phyloP scores from a whole-genome alignment of 1,140 invertebrate species.

The Dufourea novaeangliae region DNA sequence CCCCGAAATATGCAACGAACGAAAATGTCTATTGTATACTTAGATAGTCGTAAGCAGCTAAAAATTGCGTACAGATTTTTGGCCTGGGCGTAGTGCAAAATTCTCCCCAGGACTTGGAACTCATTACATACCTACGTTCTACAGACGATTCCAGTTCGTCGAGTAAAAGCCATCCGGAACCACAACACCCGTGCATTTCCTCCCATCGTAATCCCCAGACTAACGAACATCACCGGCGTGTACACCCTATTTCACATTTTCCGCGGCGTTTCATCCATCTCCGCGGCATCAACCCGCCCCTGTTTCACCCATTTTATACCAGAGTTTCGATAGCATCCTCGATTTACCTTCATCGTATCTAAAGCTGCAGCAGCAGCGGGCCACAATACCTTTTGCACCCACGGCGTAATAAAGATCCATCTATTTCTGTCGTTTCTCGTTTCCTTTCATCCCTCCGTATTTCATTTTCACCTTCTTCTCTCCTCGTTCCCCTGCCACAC shows the following conservation, averaged over 20 bases:
- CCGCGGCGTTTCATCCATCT: slow-evolving; percentile 34
- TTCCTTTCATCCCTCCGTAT: slow-evolving; percentile 30
- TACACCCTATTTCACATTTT: slow-evolving; percentile 20
- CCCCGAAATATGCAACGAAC: too few relatives aligned
- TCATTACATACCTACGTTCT: too few relatives aligned
- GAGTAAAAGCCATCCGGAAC: too few relatives aligned
- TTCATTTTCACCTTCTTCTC: slow-evolving; percentile 31
- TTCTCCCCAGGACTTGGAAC: too few relatives aligned
- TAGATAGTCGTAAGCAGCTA: too few relatives aligned
- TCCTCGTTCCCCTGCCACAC: too few relatives aligned
- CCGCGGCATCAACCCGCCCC: neutral
- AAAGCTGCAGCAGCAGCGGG: slow-evolving; percentile 22
- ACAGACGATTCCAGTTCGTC: too few relatives aligned
- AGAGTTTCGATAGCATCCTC: slow-evolving; percentile 37
- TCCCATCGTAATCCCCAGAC: neutral
- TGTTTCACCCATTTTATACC: slow-evolving; percentile 36
- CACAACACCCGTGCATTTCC: too few relatives aligned
- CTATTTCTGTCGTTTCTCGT: slow-evolving; percentile 45
- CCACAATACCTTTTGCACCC: slow-evolving; percentile 25
- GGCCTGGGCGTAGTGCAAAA: too few relatives aligned
- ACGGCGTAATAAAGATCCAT: slow-evolving; percentile 50
- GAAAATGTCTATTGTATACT: too few relatives aligned
- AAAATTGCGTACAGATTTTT: too few relatives aligned
- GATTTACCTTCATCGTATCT: slow-evolving; percentile 35
- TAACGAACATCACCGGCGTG: neutral